Conservation (phyloP, 2,113 vertebrate species). For the Myotis yumanensis region DNA sequence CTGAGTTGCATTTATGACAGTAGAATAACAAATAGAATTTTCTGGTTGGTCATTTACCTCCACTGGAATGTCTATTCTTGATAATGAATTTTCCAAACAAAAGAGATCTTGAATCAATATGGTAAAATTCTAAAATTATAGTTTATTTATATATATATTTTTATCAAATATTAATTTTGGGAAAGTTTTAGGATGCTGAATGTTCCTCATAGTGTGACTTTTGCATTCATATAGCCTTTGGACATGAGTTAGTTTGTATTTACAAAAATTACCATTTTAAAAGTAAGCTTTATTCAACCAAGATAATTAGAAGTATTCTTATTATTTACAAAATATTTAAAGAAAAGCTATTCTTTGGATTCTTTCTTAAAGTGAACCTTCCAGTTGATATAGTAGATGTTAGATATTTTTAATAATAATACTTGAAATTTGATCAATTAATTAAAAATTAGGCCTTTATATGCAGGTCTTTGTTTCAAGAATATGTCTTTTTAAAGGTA, state of each 20-base stretch:
- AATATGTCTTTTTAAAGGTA: slow-evolving; percentile 83
- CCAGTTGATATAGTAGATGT: background rate
- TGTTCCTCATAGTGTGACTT: background rate
- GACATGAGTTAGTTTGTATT: background rate
- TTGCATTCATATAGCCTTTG: background rate
- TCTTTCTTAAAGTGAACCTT: background rate
- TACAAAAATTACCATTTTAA: background rate
- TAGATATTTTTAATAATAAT: slow-evolving; percentile 23
- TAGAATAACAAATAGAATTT: slow-evolving; percentile 6
- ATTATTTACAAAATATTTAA: background rate
- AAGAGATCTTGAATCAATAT: slow-evolving; percentile 12
- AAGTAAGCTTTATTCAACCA: slow-evolving; percentile 8
- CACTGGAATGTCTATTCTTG: background rate
- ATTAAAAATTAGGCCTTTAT: slow-evolving; percentile 37
- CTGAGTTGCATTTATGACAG: background rate
- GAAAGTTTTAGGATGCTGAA: background rate
- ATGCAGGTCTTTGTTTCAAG: slow-evolving; percentile 3
- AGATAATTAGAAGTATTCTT: background rate
- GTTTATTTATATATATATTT: slow-evolving; percentile 19
- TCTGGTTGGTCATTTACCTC: background rate
- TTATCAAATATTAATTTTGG: slow-evolving; percentile 1
- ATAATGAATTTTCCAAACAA: slow-evolving; percentile 34
- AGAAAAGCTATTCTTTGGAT: background rate
- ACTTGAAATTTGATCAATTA: slow-evolving; percentile 22
- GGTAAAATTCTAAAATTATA: slow-evolving; percentile 20